These are phyloP conservation scores for Blastobasis lacticolella DNA, from an alignment of 2,888 invertebrate species.

Conservation along the genomic window DNA sequence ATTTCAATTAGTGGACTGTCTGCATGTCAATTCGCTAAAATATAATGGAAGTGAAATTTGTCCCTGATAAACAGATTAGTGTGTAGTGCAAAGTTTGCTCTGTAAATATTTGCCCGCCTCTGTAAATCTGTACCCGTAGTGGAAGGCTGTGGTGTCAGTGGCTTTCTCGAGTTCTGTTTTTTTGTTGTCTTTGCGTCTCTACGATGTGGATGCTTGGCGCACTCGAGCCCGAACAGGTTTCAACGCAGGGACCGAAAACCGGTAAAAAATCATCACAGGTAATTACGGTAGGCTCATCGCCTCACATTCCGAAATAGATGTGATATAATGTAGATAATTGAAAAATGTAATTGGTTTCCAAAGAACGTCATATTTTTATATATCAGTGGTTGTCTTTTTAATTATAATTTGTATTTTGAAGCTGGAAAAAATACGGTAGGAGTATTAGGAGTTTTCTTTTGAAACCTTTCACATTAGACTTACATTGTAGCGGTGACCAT, in stretches of 20 bases:
- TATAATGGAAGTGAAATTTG: conserved; percentile 12
- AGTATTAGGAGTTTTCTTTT: conserved; percentile 29
- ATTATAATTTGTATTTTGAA: too few species aligned
- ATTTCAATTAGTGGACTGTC: conserved; percentile 11
- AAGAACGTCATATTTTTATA: too few species aligned
- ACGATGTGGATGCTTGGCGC: conserved; percentile 57
- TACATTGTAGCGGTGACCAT: conserved; percentile 38
- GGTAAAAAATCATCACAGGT: conserved; percentile 65
- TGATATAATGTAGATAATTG: conserved; percentile 34
- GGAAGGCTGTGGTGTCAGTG: conserved; percentile 42
- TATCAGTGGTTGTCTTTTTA: too few species aligned
- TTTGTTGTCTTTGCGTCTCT: conserved; percentile 47
- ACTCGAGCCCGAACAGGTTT: conserved; percentile 63
- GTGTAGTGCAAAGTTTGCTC: conserved; percentile 22
- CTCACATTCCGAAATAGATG: conserved; percentile 43
- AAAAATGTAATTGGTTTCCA: conserved; percentile 20
- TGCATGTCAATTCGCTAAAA: conserved; percentile 8
- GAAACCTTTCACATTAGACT: conserved; percentile 25
- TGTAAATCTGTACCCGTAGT: conserved; percentile 25
- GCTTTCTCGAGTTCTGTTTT: conserved; percentile 46
- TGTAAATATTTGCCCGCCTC: conserved; percentile 29
- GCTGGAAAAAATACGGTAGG: too few species aligned
- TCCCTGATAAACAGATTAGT: conserved; percentile 22
- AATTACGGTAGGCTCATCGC: conserved; percentile 60
- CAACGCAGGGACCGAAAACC: conserved; percentile 56